phyloP scores from a whole-genome alignment of 1,140 invertebrate genomes.

The Hormaphis cornu region DNA sequence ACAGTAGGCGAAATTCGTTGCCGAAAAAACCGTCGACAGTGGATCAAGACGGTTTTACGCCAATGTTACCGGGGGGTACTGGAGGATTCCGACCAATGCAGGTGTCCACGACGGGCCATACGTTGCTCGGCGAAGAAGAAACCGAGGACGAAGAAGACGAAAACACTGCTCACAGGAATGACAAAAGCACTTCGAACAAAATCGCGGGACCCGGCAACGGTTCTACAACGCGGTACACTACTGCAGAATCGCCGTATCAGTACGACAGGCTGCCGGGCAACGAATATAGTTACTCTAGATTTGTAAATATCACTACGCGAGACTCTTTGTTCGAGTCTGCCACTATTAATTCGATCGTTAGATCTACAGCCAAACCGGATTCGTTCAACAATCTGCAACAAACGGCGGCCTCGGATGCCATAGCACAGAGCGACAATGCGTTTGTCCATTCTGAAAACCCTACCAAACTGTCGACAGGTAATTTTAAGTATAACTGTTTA shows the following conservation, averaged over 20 bases:
- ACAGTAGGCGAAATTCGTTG: conserved; percentile 41
- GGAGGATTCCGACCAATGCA: conserved; percentile 60
- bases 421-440: neutral
- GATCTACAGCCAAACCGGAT: neutral
- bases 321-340: conserved; percentile 16
- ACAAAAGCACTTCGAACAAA: neutral
- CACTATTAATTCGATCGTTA: conserved; percentile 5
- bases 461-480: conserved; percentile 8
- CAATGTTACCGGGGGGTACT: conserved; percentile 54
- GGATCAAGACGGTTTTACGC: conserved; percentile 52
- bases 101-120: conserved; percentile 34
- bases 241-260: neutral
- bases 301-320: neutral
- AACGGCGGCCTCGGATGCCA: neutral
- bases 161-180: neutral
- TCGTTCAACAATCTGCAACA: neutral
- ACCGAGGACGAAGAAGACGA: neutral
- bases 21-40: conserved; percentile 47
- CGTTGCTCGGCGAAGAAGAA: neutral
- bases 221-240: neutral
- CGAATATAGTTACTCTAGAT: neutral
- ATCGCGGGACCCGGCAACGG: neutral
- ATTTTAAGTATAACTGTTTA: neutral
- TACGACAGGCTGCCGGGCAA: neutral
- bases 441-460: neutral